Evolutionary conservation across 2,797 vertebrate species (phyloP), one percentile per base, ranked within the genome.

Genomic region (Cuculus canorus): DNA sequence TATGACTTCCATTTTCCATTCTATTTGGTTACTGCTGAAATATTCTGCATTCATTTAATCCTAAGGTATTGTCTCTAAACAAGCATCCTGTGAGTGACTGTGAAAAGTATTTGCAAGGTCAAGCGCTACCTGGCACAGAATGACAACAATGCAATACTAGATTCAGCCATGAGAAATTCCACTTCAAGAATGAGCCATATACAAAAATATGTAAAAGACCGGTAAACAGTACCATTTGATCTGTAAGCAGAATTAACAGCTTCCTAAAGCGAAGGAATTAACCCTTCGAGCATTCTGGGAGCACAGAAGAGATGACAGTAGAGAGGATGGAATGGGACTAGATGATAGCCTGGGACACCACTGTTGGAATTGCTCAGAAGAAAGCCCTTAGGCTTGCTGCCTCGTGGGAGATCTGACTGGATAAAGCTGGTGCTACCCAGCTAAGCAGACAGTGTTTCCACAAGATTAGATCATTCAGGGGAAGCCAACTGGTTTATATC

Each of bases 1-100:
- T 97, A 98, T 9, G 69, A 97, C 96, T 96, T 95, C 85, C 87
- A 96, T 92, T 96, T 96, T 95, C 96, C 97, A 98, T 97, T 97
- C 97, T 93, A 86, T 96, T 95, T 96, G 90, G 88, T 95, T 97
- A 91, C 96, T 93, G 90, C 82, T 97, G 96, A 97, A 96, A 97
- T 95, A 97, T 96, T 97, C 97, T 88, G 95, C 96, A 97, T 95
- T 96, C 91, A 95, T 95, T 95, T 95, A 97, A 96, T 95, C 93
- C 89, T 64, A 52, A 88, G 17, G 90, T 94, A 91, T 17, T 41
- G 53, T 90, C 91, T 94, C 94, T 71, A 85, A 94, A 92, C 43
- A 93, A 79, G 83, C 47, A 78, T 65, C 91, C 89, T 90, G 60
- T 77, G 72, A 93, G 66, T 41, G 70, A 86, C 96, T 96, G 87